Percentiles rank a stretch among this genome's conserved stretches.
Conservation (phyloP, 2,797 vertebrate species). For the Thalassophryne amazonica region DNA sequence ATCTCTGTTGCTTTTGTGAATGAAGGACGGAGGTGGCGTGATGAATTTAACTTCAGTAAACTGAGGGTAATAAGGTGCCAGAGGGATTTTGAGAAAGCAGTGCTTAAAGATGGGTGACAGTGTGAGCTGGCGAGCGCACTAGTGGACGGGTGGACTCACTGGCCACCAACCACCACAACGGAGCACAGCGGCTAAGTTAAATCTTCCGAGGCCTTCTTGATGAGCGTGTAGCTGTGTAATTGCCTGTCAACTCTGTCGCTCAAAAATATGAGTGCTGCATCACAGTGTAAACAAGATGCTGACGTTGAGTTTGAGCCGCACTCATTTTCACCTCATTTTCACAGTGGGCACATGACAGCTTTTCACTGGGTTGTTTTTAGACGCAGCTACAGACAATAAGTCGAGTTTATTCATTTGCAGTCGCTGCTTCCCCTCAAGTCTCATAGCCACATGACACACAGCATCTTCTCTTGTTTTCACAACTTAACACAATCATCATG, state of each 20-base stretch:
- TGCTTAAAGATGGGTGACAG: slow-evolving; percentile 37
- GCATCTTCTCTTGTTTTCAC: slow-evolving; percentile 41
- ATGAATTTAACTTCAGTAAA: slow-evolving; percentile 46
- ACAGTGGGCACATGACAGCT: slow-evolving; percentile 26
- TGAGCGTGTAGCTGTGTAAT: slow-evolving; percentile 40
- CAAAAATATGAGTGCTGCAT: slow-evolving; percentile 18
- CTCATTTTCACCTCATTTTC: slow-evolving; percentile 42
- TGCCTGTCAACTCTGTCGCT: slow-evolving; percentile 16
- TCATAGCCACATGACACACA: slow-evolving; percentile 31
- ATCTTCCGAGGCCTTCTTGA: slow-evolving; percentile 33
- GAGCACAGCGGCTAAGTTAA: slow-evolving; percentile 27
- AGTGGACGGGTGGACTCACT: slow-evolving; percentile 62
- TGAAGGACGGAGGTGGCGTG: slow-evolving; percentile 14
- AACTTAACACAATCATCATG: slow-evolving; percentile 32
- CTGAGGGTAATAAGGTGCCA: slow-evolving; percentile 45
- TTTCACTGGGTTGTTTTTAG: slow-evolving; percentile 29
- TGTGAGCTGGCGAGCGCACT: slow-evolving; percentile 48
- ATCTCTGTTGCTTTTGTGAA: slow-evolving; percentile 9
- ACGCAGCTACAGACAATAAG: slow-evolving; percentile 26
- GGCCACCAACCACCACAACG: slow-evolving; percentile 61
- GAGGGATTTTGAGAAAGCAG: slow-evolving; percentile 54
- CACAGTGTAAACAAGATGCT: slow-evolving; percentile 14
- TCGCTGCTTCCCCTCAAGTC: slow-evolving; percentile 33
- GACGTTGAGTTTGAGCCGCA: slow-evolving; percentile 6
- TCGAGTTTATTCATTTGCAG: slow-evolving; percentile 37